Evolutionary conservation across 2,888 invertebrate species (phyloP), one percentile per base, ranked within the genome.

Genomic region (Spicauda simplicius): DNA sequence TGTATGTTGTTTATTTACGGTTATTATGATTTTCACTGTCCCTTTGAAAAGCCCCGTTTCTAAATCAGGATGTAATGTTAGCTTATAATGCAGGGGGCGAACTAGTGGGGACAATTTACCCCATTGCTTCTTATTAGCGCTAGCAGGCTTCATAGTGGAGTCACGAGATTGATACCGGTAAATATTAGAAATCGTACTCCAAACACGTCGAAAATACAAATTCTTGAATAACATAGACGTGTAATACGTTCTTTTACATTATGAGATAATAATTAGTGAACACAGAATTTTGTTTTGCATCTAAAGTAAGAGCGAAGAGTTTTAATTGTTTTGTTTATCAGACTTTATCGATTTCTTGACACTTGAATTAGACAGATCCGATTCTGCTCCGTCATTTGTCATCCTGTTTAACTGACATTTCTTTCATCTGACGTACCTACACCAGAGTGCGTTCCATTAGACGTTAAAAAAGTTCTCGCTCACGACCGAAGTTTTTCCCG

Each of bases 71-170:
- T 78, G 77, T 58, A 93, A 74, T 18, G 79, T 72, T 12, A 93
- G 77, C 37, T 84, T 84, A 69, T 93, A 93, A 70, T 91, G 88
- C 12, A 78, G 75, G 18, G 93, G 93, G 19, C 75, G 79, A 50
- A 91, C 81, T 45, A 79, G 70, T 7, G 79, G 74, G 1, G 88
- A 86, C 54, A 90, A 78, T 72, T 88, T 86, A 63, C 86, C 87
- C 18, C 83, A 81, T 66, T 66, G 60, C 48, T 59, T 66, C 19
- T 65, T 65, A 37, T 33, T 60, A 52, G 52, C 52, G 12, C 37
- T 12, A 14, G 18, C 45, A 12, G 41, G 41, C 6, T 20, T 54
- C 62, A 54, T 37, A 20, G 11, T 45, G 52, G 45, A 45, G 48
- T 66, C 37, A 10, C 20, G n/a, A 20, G 66, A 66, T 48, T 69